Evolutionary conservation across 2,797 vertebrate genomes (phyloP).

Genomic region (Pangasius mekongensis): DNA sequence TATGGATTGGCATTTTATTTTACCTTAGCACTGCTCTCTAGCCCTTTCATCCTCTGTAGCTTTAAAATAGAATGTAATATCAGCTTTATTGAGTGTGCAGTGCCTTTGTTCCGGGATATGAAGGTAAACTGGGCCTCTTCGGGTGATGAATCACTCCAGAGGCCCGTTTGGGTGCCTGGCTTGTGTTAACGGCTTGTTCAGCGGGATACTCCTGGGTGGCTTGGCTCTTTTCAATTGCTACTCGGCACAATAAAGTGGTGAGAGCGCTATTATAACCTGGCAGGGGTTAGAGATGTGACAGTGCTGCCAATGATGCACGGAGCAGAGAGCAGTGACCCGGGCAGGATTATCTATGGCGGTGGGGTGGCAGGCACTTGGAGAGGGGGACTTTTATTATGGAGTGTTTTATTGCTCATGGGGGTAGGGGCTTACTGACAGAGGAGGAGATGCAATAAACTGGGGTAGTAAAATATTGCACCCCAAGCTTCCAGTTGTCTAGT

Average conservation of each 20-base stretch:
- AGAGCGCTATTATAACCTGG: conserved; percentile 67
- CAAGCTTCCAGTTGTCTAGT: conserved; percentile 71
- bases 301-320: conserved; percentile 67
- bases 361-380: conserved; percentile 71
- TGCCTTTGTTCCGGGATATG: conserved; percentile 59
- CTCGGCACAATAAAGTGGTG: conserved; percentile 64
- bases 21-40: conserved; percentile 31
- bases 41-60: conserved; percentile 44
- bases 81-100: conserved; percentile 59
- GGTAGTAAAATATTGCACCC: conserved; percentile 75
- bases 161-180: conserved; percentile 48
- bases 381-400: conserved; percentile 77
- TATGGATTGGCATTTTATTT: conserved; percentile 45
- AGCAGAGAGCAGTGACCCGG: conserved; percentile 65
- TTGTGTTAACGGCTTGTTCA: conserved; percentile 65
- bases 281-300: conserved; percentile 61
- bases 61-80: conserved; percentile 58
- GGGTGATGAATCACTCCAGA: conserved; percentile 58
- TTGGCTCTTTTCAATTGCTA: conserved; percentile 57
- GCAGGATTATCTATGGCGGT: conserved; percentile 75
- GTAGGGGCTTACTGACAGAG: conserved; percentile 76
- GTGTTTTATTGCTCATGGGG: conserved; percentile 79
- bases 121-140: conserved; percentile 53
- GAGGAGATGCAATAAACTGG: conserved; percentile 68
- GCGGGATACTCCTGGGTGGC: conserved; percentile 65